Base-by-base conservation (phyloP, 2,797 vertebrate species). In the Sandelia bainsii region DNA sequence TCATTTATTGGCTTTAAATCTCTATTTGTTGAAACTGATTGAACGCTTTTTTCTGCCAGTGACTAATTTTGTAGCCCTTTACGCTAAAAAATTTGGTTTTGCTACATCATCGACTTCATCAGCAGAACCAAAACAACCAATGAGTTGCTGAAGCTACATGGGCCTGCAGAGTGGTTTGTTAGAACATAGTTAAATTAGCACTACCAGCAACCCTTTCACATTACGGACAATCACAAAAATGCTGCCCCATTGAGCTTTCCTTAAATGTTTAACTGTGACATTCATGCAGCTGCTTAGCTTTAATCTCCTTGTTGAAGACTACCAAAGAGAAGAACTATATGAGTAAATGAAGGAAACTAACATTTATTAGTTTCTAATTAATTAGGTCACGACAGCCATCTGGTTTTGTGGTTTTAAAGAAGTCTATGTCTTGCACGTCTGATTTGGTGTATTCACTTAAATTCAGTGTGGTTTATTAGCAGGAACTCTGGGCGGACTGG, bases 341-440 rank as follows among this genome's bases (percentile, higher is more conserved):
- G 6, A 63, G 29, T 17, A 29, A 56, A 56, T 29, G n/a, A 62
- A 39, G 34, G 19, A 62, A 48, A 54, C n/a, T 40, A 37, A 45
- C 10, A 49, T 54, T 46, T 13, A 71, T 61, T 58, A 75, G 45
- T 17, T 23, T n/a, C 49, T 44, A 32, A 34, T 68, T 49, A 60
- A 69, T 49, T 58, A 22, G 19, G 8, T 49, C 16, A 49, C 23
- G 51, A 34, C 48, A 34, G 19, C 13, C 8, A 42, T 10, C 17
- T 32, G 51, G 37, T 42, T 52, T 54, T 13, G 23, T 40, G 51
- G 37, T 49, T 52, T 54, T 19, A 40, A 6, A 27, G 13, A 29
- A 27, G 23, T 27, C 8, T 14, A 11, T 27, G 44, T 57, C 17
- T 37, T 4, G 17, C 16, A 23, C 2, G 13, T 60, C 16, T 48